phyloP scores from a whole-genome alignment of 2,113 vertebrate genomes.

The Harpagus bidentatus region DNA sequence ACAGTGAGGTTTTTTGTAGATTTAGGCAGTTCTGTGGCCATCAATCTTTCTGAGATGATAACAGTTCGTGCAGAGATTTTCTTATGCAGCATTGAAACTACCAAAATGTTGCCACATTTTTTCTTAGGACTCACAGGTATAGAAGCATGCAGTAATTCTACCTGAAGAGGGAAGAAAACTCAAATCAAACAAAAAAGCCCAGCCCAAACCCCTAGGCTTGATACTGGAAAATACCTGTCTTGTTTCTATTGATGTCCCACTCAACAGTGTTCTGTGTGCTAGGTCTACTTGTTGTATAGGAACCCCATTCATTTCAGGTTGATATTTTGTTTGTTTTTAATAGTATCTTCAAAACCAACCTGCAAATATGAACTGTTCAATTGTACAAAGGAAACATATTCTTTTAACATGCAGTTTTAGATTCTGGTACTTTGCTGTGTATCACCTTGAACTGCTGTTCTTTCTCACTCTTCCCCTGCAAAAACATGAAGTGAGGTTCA shows the following conservation, averaged over 20 bases:
- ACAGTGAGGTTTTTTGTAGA: background rate
- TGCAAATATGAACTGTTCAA: background rate
- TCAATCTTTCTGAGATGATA: background rate
- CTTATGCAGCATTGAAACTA: background rate
- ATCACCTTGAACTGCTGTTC: background rate
- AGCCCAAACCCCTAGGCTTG: background rate
- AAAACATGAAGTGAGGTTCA: background rate
- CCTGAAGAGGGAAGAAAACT: background rate
- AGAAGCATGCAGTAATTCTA: background rate
- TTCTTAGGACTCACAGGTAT: background rate
- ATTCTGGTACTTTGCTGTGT: background rate
- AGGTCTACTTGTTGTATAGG: background rate
- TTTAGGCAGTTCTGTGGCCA: background rate
- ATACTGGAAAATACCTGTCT: background rate
- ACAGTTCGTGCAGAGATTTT: background rate
- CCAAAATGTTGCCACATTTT: background rate
- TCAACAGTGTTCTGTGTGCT: background rate
- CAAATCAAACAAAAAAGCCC: background rate
- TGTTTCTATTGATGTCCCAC: background rate
- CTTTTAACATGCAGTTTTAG: background rate
- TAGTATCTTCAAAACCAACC: background rate
- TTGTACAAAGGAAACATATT: background rate
- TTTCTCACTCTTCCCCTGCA: background rate
- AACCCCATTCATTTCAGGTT: background rate
- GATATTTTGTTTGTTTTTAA: background rate